phyloP scores from a whole-genome alignment of 2,888 invertebrate species.

The Drosophila yooni region DNA sequence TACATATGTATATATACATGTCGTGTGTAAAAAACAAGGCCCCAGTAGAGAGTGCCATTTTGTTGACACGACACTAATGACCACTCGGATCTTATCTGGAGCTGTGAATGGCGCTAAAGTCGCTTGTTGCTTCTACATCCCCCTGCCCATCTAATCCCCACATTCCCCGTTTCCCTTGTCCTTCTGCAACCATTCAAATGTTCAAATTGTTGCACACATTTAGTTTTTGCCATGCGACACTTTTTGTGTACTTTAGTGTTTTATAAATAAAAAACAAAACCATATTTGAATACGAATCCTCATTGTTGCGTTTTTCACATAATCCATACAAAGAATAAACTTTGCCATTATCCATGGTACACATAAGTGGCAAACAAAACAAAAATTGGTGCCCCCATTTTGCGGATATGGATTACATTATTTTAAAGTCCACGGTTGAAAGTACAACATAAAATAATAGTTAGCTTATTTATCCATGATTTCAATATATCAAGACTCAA shows the following conservation, averaged over 20 bases:
- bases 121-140: slow-evolving; percentile 39
- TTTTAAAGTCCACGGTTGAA: not conserved
- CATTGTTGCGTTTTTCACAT: slow-evolving; percentile 36
- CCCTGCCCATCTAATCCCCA: not conserved
- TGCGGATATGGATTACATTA: not conserved
- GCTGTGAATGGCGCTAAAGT: slow-evolving; percentile 32
- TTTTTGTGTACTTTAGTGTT: slow-evolving; percentile 3
- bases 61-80: slow-evolving; percentile 80
- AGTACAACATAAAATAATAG: not conserved
- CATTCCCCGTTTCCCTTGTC: not conserved
- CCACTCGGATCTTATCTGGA: slow-evolving; percentile 76
- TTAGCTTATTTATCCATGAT: not conserved
- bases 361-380: not conserved
- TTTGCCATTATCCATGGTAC: not conserved
- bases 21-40: slow-evolving; percentile 31
- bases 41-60: slow-evolving; percentile 37
- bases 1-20: slow-evolving; percentile 5
- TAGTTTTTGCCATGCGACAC: slow-evolving; percentile 47
- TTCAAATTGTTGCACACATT: slow-evolving; percentile 46
- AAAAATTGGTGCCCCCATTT: not conserved
- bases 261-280: slow-evolving; percentile 8
- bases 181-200: slow-evolving; percentile 18
- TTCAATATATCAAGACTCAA: not conserved
- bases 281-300: slow-evolving; percentile 17
- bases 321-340: slow-evolving; percentile 16